Evolutionary conservation across 2,888 invertebrate species (phyloP).

Genomic region (Hecatera dysodea): DNA sequence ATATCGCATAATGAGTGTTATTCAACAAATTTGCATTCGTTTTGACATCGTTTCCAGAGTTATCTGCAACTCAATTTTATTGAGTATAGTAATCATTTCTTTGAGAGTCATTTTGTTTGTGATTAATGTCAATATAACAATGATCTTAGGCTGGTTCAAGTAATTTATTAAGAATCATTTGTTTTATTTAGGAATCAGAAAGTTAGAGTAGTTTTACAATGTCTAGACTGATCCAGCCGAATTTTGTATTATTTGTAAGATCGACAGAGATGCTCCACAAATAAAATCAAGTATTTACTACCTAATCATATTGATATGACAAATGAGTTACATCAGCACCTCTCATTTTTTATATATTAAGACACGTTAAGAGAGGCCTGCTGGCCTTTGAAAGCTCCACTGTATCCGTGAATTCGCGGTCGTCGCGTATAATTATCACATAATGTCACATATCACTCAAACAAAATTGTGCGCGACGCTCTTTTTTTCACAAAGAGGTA

Average conservation of each 20-base stretch:
- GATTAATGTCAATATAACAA: not conserved
- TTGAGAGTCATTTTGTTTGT: not conserved
- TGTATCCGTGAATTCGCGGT: too few relatives aligned
- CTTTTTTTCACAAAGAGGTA: too few relatives aligned
- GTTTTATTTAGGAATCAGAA: conserved; percentile 17
- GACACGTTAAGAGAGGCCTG: too few relatives aligned
- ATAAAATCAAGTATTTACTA: too few relatives aligned
- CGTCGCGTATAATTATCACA: too few relatives aligned
- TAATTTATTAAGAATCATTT: conserved; percentile 11
- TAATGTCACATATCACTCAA: too few relatives aligned
- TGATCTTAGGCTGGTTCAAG: not conserved
- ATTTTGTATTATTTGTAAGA: not conserved
- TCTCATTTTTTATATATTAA: too few relatives aligned
- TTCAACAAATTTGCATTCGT: conserved; percentile 21
- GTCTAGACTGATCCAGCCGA: not conserved
- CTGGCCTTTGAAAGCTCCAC: too few relatives aligned
- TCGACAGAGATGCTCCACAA: not conserved
- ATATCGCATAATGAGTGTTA: conserved; percentile 16
- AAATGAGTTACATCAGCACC: too few relatives aligned
- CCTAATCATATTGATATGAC: too few relatives aligned
- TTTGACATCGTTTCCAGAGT: conserved; percentile 13
- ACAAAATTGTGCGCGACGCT: too few relatives aligned
- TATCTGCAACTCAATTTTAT: conserved; percentile 1
- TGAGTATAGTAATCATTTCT: not conserved
- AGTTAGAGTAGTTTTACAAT: not conserved